Conservation (phyloP, 2,113 vertebrate genomes). For the Perca flavescens region DNA sequence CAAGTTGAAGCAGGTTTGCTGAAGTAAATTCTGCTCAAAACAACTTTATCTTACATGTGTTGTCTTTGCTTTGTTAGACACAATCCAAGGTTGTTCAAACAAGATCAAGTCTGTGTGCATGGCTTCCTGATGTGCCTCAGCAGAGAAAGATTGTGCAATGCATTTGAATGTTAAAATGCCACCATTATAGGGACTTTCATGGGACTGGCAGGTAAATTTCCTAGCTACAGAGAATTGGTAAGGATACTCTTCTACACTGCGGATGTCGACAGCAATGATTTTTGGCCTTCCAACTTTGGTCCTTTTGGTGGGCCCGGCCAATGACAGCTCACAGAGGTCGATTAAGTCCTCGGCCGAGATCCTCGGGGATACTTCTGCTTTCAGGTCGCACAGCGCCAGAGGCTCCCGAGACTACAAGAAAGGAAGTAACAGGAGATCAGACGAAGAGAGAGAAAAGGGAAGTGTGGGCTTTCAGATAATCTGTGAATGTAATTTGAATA, state of each 20-base stretch:
- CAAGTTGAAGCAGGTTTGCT: not conserved
- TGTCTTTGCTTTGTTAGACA: not conserved
- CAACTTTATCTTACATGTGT: not conserved
- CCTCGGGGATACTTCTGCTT: conserved; percentile 94
- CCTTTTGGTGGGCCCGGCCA: conserved; percentile 87
- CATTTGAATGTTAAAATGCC: not conserved
- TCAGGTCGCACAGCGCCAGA: conserved; percentile 92
- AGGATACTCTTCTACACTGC: conserved; percentile 98
- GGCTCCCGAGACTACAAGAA: conserved; percentile 91
- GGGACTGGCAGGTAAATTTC: not conserved
- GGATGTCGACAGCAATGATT: conserved; percentile 94
- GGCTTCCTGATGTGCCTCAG: not conserved
- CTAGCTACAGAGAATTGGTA: conserved; percentile 43
- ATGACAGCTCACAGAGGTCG: conserved; percentile 92
- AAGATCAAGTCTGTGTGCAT: not conserved
- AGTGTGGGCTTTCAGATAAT: not conserved
- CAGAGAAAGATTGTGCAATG: not conserved
- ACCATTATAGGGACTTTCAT: not conserved
- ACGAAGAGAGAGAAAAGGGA: conserved; percentile 9
- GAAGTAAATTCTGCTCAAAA: not conserved
- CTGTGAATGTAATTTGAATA: conserved; percentile 15
- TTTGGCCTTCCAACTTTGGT: conserved; percentile 92
- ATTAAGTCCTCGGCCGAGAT: conserved; percentile 98
- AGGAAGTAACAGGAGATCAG: conserved; percentile 28
- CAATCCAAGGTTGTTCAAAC: conserved; percentile 11